Base-by-base conservation (phyloP, 1,140 invertebrate species). In the Potamilus streckersoni region DNA sequence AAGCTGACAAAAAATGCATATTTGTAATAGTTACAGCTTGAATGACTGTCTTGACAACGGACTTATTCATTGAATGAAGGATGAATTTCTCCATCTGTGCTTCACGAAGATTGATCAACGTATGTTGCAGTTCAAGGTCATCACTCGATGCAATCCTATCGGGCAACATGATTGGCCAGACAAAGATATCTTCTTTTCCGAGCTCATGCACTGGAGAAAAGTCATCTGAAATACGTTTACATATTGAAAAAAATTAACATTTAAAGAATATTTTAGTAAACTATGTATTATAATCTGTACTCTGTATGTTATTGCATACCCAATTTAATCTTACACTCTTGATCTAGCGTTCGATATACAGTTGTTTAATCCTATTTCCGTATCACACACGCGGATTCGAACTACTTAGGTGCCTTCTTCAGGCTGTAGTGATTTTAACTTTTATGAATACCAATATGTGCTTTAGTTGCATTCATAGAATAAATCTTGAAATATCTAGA, bases 171-270 rank as follows among this genome's bases (percentile, higher is more conserved):
- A 86, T 85, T 11, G 86, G 86, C 66, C 80, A 83, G 19, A 85
- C 85, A 66, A 81, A 78, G n/a, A 85, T 80, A 19, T 70, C 62
- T 12, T 78, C 60, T 23, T 79, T 73, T 20, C 82, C 80, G 19
- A 87, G 77, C 8, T 77, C 79, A 65, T 85, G 67, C 14, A 86
- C 84, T 20, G 85, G 84, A 0, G 86, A 84, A 63, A 87, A 87
- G 72, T 87, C 86, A 59, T 86, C 86, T 86, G 70, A 16, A 76
- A 69, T 67, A 64, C n/a, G 60, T 59, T 31, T 69, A 20, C 63
- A 62, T 11, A n/a, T 11, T 62, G 19, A 49, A 49, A 11, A 49
- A 4, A 49, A 49, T 49, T 0, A 49, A 49, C 11, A 49, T 49
- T 49, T 6, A 49, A 49, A 8, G 38, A 11, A 49, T 49, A 8